Base-by-base conservation (phyloP, 2,113 vertebrate species). In the Oreochromis spilurus region DNA sequence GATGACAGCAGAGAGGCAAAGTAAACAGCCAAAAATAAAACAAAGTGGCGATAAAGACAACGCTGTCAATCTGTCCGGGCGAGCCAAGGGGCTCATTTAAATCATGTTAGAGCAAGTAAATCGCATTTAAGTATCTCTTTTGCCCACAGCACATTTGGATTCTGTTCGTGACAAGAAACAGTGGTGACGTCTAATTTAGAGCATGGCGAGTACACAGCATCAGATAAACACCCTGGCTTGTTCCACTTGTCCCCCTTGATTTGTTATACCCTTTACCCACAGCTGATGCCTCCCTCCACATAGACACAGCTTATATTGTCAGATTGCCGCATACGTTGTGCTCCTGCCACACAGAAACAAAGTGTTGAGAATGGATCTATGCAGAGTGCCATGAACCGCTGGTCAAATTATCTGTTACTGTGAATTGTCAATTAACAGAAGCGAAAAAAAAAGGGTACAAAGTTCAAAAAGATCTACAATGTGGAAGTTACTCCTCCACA, bases 11-110 rank as follows among this genome's bases (percentile, higher is more conserved):
- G 80, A 91, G 89, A 92, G 84, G 91, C 90, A 84, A 87, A 85
- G 94, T 95, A 94, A 95, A 95, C 92, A 95, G 90, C 93, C 95
- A 88, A 93, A 96, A 95, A 96, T 96, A 96, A 92, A 95, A 92
- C 93, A 93, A 94, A 94, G 92, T 34, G 72, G 14, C 5, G 65
- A 87, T 84, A 85, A 93, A 92, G 91, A 93, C 87, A 55, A 82
- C 4, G 78, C 93, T 95, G 94, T 95, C 95, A 95, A 91, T 86
- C 89, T 82, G 91, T 85, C 83, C 75, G 10, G 58, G 40, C 2
- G 43, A 90, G 88, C 90, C 84, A 58, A 86, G 85, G 90, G 86
- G 88, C 92, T 89, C 88, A 40, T 94, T 95, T 94, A 93, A 92
- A 90, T 91, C 85, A 90, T 13, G 84, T 89, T 88, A 87, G 40